Evolutionary conservation across 2,888 invertebrate genomes (phyloP).

Genomic region (Chalcis sispes): DNA sequence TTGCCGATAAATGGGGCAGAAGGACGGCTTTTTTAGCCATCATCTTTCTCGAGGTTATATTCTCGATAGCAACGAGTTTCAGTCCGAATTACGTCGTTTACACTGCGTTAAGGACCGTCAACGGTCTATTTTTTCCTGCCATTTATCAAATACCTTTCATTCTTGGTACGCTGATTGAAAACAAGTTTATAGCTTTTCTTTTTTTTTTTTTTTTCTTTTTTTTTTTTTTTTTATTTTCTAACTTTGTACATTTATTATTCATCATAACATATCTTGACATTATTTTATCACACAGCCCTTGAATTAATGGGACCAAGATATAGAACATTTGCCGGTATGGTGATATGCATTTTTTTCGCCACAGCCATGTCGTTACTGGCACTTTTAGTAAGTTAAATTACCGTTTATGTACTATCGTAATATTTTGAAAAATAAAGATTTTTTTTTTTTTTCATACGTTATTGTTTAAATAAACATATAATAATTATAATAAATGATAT

Average conservation of each 20-base stretch:
- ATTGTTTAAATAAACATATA: neutral
- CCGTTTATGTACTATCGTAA: neutral
- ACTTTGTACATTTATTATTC: neutral
- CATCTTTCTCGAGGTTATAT: constrained; percentile 80
- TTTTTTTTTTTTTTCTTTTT: neutral
- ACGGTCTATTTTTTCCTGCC: constrained; percentile 83
- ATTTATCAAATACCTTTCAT: constrained; percentile 83
- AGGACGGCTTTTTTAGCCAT: constrained; percentile 81
- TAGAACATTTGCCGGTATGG: constrained; percentile 81
- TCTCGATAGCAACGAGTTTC: constrained; percentile 81
- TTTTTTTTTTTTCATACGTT: too few relatives aligned
- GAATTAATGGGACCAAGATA: constrained; percentile 82
- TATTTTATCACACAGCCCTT: constrained; percentile 72
- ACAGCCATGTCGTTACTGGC: constrained; percentile 82
- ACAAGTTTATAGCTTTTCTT: too few relatives aligned
- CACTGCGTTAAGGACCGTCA: constrained; percentile 79
- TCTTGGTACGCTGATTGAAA: constrained; percentile 77
- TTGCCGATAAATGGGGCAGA: constrained; percentile 83
- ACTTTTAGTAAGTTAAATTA: constrained; percentile 77
- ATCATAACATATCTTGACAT: neutral
- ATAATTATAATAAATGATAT: neutral
- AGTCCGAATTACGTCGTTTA: constrained; percentile 80
- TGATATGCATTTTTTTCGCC: constrained; percentile 82
- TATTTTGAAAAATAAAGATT: neutral
- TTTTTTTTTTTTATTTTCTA: too few relatives aligned